Evolutionary conservation across 2,888 invertebrate genomes (phyloP), one percentile per base, ranked within the genome.

Genomic region (Cosmia trapezina): DNA sequence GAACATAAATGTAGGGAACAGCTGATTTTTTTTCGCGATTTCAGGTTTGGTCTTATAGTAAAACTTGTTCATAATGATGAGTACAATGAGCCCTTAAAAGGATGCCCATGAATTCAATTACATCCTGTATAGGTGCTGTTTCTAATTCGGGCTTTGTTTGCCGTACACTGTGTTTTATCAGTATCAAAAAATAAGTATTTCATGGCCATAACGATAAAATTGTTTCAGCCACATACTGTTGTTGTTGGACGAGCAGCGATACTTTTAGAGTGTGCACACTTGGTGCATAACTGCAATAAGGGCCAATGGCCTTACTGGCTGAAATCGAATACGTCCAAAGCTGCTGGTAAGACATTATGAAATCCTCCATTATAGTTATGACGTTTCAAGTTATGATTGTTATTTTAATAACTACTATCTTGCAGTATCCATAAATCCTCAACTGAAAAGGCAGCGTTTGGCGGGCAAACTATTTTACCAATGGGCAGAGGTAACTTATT

Each of bases 241-340:
- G 98, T 99, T 1, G 98, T 99, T 0, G 97, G 99, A 0, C 96
- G 99, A 90, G 99, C 99, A 6, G 98, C 98, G 0, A 97, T 99
- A 69, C 95, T 99, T 11, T 93, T 99, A 77, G 99, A 99, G 94
- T 99, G 99, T 92, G 98, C 99, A 0, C 98, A 99, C 92, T 98
- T 99, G 86, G 99, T 99, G 3, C 99, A 99, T 91, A 97, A 98
- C 83, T 99, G 99, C 93, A 99, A 99, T 93, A 98, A 98, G 91
- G 99, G 99, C 0, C 99, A 99, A 86, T 99, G 99, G 99, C 99
- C 99, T 0, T 97, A 98, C 70, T 99, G 99, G 99, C 98, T 99
- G 97, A 99, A 99, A 93, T 97, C 98, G 12, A 98, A 98, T 83
- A 89, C 92, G 6, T 91, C 92, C 12, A 96, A 96, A 89, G 93